A percentile compares a stretch with the other conserved stretches of the same genome.
phyloP scores from a whole-genome alignment of 2,113 vertebrate genomes.

The Festucalex cinctus region DNA sequence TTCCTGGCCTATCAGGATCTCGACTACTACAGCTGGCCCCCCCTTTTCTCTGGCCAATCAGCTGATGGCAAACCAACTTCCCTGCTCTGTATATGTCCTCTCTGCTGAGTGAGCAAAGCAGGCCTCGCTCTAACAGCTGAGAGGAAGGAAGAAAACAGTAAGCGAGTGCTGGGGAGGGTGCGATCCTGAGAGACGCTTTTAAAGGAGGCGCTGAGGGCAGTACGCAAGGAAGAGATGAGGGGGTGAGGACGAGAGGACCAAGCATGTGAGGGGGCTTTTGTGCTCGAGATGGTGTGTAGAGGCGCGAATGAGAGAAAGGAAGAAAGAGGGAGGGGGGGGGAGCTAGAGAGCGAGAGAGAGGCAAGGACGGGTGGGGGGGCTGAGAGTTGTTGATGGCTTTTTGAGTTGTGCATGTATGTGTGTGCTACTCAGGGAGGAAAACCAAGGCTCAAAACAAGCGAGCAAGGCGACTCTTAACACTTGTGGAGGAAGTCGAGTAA shows the following conservation, averaged over 20 bases:
- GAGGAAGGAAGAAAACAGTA: slow-evolving; percentile 52
- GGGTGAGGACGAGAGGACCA: slow-evolving; percentile 27
- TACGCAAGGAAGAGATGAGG: slow-evolving; percentile 33
- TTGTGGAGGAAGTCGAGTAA: slow-evolving; percentile 53
- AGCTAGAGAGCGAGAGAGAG: slow-evolving; percentile 12
- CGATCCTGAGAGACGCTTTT: slow-evolving; percentile 25
- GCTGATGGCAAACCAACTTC: background rate
- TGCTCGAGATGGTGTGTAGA: slow-evolving; percentile 57
- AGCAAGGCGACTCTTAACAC: slow-evolving; percentile 35
- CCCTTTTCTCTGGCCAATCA: slow-evolving; percentile 49
- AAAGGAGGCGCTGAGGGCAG: slow-evolving; percentile 26
- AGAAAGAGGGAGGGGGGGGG: slow-evolving; percentile 26
- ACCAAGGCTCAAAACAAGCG: slow-evolving; percentile 39
- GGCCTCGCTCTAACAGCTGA: slow-evolving; percentile 71
- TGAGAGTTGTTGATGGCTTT: slow-evolving; percentile 53
- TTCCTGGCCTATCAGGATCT: slow-evolving; percentile 56
- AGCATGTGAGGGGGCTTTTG: slow-evolving; percentile 61
- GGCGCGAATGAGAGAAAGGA: slow-evolving; percentile 43
- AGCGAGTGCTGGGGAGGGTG: slow-evolving; percentile 8
- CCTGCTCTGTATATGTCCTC: slow-evolving; percentile 57
- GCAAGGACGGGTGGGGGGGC: slow-evolving; percentile 35
- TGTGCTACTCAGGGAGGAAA: slow-evolving; percentile 46
- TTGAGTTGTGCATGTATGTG: slow-evolving; percentile 53
- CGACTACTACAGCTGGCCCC: slow-evolving; percentile 37
- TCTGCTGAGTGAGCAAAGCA: slow-evolving; percentile 76